phyloP scores from a whole-genome alignment of 2,888 invertebrate species.

The Heliconius sara region DNA sequence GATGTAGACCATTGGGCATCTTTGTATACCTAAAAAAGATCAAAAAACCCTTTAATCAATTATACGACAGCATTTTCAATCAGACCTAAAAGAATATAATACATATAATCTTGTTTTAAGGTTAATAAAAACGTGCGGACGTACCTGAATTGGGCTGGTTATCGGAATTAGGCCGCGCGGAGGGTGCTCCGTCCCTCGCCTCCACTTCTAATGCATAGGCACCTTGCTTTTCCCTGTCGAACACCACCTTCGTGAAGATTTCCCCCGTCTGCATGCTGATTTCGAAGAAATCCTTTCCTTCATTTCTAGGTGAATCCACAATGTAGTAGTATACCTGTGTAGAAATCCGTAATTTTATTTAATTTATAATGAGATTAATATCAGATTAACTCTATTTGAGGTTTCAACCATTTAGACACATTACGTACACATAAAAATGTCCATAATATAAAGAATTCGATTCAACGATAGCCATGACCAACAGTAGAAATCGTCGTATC shows the following conservation, averaged over 20 bases:
- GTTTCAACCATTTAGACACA: neutral
- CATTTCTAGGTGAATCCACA: constrained; percentile 95
- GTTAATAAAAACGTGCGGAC: constrained; percentile 44
- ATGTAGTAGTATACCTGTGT: constrained; percentile 95
- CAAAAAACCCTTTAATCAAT: neutral
- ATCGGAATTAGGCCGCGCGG: constrained; percentile 96
- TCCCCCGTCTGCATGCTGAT: constrained; percentile 98
- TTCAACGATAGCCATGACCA: neutral
- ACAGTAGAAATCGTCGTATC: neutral
- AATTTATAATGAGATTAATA: neutral
- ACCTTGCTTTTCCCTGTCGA: constrained; percentile 98
- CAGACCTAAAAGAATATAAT: constrained; percentile 20
- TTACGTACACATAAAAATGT: neutral
- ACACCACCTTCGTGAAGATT: constrained; percentile 96
- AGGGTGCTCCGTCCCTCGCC: constrained; percentile 98
- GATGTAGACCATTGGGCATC: neutral
- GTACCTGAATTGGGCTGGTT: constrained; percentile 97
- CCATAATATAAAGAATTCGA: neutral
- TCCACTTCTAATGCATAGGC: constrained; percentile 99
- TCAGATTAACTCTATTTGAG: neutral
- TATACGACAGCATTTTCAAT: constrained; percentile 11
- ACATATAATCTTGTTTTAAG: neutral
- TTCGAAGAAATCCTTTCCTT: constrained; percentile 97
- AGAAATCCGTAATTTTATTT: constrained; percentile 46
- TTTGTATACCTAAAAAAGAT: neutral